Evolutionary conservation across 2,113 vertebrate genomes (phyloP).

Genomic region (Oreotrochilus melanogaster): DNA sequence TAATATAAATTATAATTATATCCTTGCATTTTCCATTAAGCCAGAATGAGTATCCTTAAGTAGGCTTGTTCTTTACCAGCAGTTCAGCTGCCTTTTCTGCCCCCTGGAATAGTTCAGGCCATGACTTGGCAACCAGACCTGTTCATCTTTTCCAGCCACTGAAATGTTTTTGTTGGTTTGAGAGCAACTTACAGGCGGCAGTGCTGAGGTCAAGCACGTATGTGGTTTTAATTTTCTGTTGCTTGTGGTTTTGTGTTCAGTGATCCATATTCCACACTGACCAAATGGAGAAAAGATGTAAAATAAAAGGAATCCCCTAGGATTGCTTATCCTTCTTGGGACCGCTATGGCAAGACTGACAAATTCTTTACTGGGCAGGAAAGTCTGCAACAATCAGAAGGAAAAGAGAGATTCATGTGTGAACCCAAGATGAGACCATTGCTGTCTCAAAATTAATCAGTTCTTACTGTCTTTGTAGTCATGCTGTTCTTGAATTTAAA

Average conservation of each 20-base stretch:
- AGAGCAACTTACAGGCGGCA: constrained; percentile 42
- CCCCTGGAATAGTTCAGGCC: constrained; percentile 12
- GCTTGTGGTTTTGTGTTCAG: constrained; percentile 48
- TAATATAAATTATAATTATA: constrained; percentile 73
- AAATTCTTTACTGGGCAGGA: background rate
- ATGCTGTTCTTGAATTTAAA: background rate
- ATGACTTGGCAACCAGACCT: constrained; percentile 39
- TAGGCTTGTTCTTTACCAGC: constrained; percentile 59
- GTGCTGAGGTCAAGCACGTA: constrained; percentile 36
- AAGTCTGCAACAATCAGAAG: background rate
- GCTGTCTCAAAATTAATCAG: background rate
- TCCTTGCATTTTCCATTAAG: constrained; percentile 69
- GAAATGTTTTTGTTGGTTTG: constrained; percentile 49
- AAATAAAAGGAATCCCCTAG: background rate
- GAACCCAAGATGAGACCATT: background rate
- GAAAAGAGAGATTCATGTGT: background rate
- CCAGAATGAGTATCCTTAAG: constrained; percentile 47
- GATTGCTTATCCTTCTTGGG: background rate
- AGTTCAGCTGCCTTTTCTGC: constrained; percentile 49
- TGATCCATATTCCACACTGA: background rate
- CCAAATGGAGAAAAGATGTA: background rate
- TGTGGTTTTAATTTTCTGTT: background rate
- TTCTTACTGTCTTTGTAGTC: background rate
- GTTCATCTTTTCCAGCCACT: constrained; percentile 72
- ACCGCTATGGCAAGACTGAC: background rate